Percentiles rank a stretch among this genome's conserved stretches.
phyloP scores from a whole-genome alignment of 2,888 invertebrate genomes.

The Caenorhabditis sp. region DNA sequence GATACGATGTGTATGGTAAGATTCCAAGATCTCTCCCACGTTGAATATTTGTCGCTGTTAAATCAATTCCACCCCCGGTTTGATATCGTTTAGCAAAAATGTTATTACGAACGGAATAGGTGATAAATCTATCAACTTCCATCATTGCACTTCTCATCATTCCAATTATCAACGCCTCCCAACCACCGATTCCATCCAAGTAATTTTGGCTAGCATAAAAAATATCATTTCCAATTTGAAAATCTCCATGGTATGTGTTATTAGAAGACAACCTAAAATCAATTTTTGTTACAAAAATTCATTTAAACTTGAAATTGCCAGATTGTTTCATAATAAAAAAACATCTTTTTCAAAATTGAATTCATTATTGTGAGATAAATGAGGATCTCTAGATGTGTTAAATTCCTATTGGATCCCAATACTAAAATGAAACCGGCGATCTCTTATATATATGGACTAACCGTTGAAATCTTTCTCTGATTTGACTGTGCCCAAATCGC shows the following conservation, averaged over 20 bases:
- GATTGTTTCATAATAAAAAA: too few relatives aligned
- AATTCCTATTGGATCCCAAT: too few relatives aligned
- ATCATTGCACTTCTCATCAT: slow-evolving; percentile 44
- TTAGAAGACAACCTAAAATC: slow-evolving; percentile 22
- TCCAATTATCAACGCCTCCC: slow-evolving; percentile 43
- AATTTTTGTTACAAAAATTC: too few relatives aligned
- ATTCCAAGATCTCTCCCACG: slow-evolving; percentile 75
- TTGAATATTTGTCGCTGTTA: slow-evolving; percentile 88
- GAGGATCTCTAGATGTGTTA: too few relatives aligned
- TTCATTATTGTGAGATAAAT: too few relatives aligned
- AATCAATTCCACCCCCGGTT: slow-evolving; percentile 81
- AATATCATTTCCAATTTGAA: slow-evolving; percentile 35
- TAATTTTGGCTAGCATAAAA: slow-evolving; percentile 40
- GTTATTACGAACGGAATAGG: slow-evolving; percentile 54
- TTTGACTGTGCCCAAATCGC: slow-evolving; percentile 79
- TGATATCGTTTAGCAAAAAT: slow-evolving; percentile 85
- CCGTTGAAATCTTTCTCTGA: slow-evolving; percentile 29
- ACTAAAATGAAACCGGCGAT: too few relatives aligned
- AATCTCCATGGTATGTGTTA: slow-evolving; percentile 18
- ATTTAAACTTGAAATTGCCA: too few relatives aligned
- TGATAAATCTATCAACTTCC: slow-evolving; percentile 46
- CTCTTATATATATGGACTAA: too few relatives aligned
- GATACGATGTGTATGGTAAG: slow-evolving; percentile 30
- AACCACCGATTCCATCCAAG: slow-evolving; percentile 13
- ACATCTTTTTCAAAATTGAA: too few relatives aligned